Evolutionary conservation across 2,113 vertebrate genomes (phyloP), one percentile per base, ranked within the genome.

Genomic region (Tenebrosternarchus preto): DNA sequence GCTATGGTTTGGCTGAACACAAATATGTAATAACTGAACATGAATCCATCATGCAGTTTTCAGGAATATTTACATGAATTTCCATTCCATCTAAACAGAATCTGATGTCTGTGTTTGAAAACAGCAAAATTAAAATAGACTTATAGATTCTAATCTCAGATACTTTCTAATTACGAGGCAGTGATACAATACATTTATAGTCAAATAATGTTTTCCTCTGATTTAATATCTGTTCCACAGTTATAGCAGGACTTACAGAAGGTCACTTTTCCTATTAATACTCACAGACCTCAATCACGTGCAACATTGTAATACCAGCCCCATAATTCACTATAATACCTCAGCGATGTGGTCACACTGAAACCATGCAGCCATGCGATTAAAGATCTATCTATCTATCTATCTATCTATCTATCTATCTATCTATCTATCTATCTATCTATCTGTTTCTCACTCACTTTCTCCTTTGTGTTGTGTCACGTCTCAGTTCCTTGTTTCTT

Each of bases 291-390:
- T 68, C 57, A 50, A 50, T 50, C 43, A 50, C 53, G 53, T 16
- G 63, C 11, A 67, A 63, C 17, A 73, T n/a, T 72, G 59, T 53
- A 36, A 61, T 67, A 25, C 6, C 56, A 56, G 68, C 66, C 69
- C 50, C 56, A 64, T 69, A 63, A 76, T 66, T 83, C 27, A 77
- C 36, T 69, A 67, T 64, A 57, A 80, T 55, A 80, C 73, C 5
- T 39, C 57, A 46, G 59, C 73, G 20, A 6, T 46, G 59, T 36
- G 56, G 66, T 75, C 71, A 50, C 59, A 57, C 19, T 61, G 57
- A 16, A 33, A 56, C 76, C 57, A 82, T 68, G 22, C 16, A 39
- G 31, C 4, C 22, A 50, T 3, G 29, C 15, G n/a, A n/a, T n/a
- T n/a, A n/a, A n/a, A n/a, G n/a, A n/a, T 29, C 17, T 43, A 19